Evolutionary conservation across 2,797 vertebrate genomes (phyloP).

Genomic region (Xiphophorus birchmanni): DNA sequence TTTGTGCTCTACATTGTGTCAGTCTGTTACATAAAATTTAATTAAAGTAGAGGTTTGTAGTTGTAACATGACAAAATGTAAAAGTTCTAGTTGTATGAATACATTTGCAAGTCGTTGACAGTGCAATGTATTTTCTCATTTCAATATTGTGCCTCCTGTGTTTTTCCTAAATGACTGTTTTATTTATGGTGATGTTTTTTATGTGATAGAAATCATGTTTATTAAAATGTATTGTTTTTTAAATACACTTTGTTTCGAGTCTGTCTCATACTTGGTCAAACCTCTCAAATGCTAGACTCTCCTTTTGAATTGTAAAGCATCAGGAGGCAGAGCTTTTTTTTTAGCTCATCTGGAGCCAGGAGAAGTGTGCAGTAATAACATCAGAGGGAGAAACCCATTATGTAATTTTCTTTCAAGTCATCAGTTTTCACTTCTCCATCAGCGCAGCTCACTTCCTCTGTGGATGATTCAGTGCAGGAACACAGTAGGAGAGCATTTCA

Average conservation of each 20-base stretch:
- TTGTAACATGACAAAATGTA: not conserved
- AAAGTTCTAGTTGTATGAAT: not conserved
- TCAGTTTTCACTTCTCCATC: conserved; percentile 78
- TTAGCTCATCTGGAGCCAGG: not conserved
- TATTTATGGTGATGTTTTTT: conserved; percentile 38
- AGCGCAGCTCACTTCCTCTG: conserved; percentile 60
- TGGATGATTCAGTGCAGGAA: conserved; percentile 23
- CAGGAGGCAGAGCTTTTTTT: not conserved
- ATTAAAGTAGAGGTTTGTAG: not conserved
- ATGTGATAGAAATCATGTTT: conserved; percentile 18
- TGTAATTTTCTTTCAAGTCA: conserved; percentile 49
- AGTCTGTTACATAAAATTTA: not conserved
- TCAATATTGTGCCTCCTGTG: conserved; percentile 18
- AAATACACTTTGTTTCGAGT: not conserved
- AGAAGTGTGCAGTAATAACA: conserved; percentile 30
- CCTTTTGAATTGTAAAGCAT: conserved; percentile 19
- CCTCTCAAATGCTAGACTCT: not conserved
- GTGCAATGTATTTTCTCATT: not conserved
- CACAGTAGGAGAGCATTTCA: conserved; percentile 7
- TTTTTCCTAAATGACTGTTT: conserved; percentile 31
- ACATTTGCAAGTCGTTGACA: not conserved
- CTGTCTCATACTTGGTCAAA: not conserved
- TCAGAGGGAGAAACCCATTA: conserved; percentile 30
- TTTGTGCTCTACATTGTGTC: not conserved
- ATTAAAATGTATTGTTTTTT: conserved; percentile 20